Evolutionary conservation across 2,888 invertebrate genomes (phyloP).

Genomic region (Metalampra italica): DNA sequence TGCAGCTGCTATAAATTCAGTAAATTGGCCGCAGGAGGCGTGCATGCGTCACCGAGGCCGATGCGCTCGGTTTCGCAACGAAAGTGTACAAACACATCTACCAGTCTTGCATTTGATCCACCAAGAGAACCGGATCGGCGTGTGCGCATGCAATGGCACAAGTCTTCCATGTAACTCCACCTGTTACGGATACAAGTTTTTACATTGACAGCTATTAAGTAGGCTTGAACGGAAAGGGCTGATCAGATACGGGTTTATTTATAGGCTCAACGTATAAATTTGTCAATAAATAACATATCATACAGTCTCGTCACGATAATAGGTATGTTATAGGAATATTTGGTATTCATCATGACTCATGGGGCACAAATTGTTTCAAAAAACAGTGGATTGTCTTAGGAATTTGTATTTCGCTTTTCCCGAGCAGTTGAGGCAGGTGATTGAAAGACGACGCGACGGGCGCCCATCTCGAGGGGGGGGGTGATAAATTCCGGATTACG

Average conservation of each 20-base stretch:
- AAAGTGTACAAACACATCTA: conserved; percentile 36
- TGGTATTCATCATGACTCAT: too few relatives aligned
- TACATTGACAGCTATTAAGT: conserved; percentile 40
- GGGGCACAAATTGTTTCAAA: not conserved
- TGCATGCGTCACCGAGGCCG: conserved; percentile 60
- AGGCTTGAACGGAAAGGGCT: conserved; percentile 19
- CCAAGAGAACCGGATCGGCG: conserved; percentile 49
- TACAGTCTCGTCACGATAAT: not conserved
- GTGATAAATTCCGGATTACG: conserved; percentile 55
- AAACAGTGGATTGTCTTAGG: conserved; percentile 1
- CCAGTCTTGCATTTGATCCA: conserved; percentile 38
- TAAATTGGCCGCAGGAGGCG: conserved; percentile 63
- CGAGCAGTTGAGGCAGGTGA: conserved; percentile 38
- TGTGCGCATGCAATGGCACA: conserved; percentile 34
- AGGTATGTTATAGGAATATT: not conserved
- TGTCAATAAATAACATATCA: not conserved
- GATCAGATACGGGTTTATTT: not conserved
- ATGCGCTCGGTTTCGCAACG: conserved; percentile 56
- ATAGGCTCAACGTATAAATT: not conserved
- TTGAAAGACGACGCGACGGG: conserved; percentile 57
- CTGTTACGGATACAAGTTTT: conserved; percentile 61
- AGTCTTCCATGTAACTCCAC: conserved; percentile 48
- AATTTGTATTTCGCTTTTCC: conserved; percentile 19
- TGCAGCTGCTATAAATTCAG: conserved; percentile 70
- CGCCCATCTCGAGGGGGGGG: conserved; percentile 41